Conservation (phyloP, 2,797 vertebrate genomes). For the Menidia menidia region DNA sequence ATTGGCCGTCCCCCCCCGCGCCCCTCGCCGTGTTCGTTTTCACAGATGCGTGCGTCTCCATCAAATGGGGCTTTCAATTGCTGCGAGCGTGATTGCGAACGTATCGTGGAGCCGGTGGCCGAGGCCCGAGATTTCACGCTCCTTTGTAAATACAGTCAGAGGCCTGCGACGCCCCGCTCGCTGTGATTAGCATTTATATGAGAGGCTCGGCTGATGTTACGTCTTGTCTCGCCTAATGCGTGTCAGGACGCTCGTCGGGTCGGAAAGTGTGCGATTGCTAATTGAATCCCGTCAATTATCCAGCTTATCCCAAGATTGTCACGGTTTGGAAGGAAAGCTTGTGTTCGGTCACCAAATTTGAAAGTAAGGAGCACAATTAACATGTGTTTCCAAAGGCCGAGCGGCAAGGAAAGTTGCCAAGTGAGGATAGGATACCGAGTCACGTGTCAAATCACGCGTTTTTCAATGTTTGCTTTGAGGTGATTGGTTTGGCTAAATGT, state of each 20-base stretch:
- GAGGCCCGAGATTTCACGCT: slow-evolving; percentile 30
- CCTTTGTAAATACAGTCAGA: slow-evolving; percentile 28
- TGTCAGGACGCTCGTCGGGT: slow-evolving; percentile 10
- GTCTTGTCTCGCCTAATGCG: slow-evolving; percentile 21
- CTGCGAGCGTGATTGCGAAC: slow-evolving; percentile 15
- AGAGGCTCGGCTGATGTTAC: slow-evolving; percentile 9
- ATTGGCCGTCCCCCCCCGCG: slow-evolving; percentile 14
- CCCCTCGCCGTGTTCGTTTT: slow-evolving; percentile 26
- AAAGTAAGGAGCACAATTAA: slow-evolving; percentile 62
- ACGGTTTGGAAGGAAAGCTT: slow-evolving; percentile 50
- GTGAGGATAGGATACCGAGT: no score
- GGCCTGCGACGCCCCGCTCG: neutral
- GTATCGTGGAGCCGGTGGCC: slow-evolving; percentile 5
- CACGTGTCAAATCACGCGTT: no score
- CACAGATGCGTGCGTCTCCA: slow-evolving; percentile 20
- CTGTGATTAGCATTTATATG: slow-evolving; percentile 45
- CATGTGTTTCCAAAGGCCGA: slow-evolving; percentile 31
- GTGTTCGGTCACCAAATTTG: slow-evolving; percentile 48
- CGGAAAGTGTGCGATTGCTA: neutral
- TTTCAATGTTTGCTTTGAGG: no score
- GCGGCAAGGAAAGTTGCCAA: neutral
- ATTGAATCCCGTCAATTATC: slow-evolving; percentile 44
- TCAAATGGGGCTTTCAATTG: slow-evolving; percentile 27
- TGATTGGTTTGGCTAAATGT: no score
- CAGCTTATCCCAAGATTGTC: slow-evolving; percentile 11